Conservation (phyloP, 2,888 invertebrate species). For the Philonicus albiceps region DNA sequence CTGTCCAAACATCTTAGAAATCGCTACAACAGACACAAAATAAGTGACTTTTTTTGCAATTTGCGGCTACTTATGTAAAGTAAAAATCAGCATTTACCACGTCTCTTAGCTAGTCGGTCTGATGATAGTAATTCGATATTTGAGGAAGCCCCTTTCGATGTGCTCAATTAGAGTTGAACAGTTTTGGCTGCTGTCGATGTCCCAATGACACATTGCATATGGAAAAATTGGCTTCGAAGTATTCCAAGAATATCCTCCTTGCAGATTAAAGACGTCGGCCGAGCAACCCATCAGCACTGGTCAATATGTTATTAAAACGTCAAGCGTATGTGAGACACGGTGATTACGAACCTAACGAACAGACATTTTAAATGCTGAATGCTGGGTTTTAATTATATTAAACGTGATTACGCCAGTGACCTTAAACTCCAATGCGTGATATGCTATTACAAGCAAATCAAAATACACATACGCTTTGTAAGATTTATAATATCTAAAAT, state of each 20-base stretch:
- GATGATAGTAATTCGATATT: background rate
- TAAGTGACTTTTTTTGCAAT: slow-evolving; percentile 29
- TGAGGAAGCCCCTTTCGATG: background rate
- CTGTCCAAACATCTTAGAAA: too few relatives aligned
- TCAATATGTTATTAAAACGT: background rate
- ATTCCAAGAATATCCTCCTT: background rate
- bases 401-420: background rate
- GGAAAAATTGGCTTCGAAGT: background rate
- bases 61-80: background rate
- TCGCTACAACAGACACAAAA: background rate
- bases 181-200: background rate
- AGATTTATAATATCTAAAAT: background rate
- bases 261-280: background rate
- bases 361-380: background rate
- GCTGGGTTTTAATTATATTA: background rate
- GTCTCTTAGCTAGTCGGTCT: background rate
- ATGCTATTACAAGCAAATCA: background rate
- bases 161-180: background rate
- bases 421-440: background rate
- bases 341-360: background rate
- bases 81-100: background rate
- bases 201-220: background rate
- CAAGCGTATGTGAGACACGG: background rate
- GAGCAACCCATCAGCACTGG: background rate
- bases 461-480: background rate